Base-by-base conservation (phyloP, 2,888 invertebrate genomes). In the Mellilla xanthometata region DNA sequence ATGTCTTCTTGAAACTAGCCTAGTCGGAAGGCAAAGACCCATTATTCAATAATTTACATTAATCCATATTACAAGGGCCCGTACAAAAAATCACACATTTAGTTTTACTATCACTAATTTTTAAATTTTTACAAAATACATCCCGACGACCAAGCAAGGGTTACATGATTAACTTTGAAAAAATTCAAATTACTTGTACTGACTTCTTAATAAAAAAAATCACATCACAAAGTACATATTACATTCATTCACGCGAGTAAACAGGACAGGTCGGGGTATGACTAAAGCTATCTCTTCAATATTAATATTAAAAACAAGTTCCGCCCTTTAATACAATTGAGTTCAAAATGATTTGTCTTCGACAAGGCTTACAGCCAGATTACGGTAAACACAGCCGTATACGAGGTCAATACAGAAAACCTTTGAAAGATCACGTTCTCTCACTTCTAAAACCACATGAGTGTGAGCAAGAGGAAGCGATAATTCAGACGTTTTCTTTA, bases 101-200 rank as follows among this genome's bases (percentile, higher is more conserved):
- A 47, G 31, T 36, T 38, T 39, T 36, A 36, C 26, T 34, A 3
- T 38, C 31, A 41, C 36, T 40, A 24, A 39, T 49, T 39, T 58
- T 60, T 51, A 58, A 60, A 44, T 49, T 53, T 58, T 58, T 68
- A 65, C 60, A 68, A 68, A 76, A 74, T 74, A 77, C 67, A 65
- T 75, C 67, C 65, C 71, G 72, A 72, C 66, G 63, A 68, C 68
- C 66, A 73, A 75, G 70, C 77, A 72, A 73, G 72, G 72, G 64
- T 73, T 78, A 79, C 76, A 74, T 70, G 65, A 68, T 74, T 73
- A 60, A 61, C 65, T 76, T 76, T 72, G 70, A 76, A 75, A 73
- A n/a, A 33, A 75, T 72, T 72, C 72, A 72, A 72, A 71, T 72
- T 72, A 80, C 72, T 76, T 76, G 72, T 76, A 77, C 69, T 76